phyloP scores from a whole-genome alignment of 1,140 invertebrate species.

The Neotoxoptera formosana region DNA sequence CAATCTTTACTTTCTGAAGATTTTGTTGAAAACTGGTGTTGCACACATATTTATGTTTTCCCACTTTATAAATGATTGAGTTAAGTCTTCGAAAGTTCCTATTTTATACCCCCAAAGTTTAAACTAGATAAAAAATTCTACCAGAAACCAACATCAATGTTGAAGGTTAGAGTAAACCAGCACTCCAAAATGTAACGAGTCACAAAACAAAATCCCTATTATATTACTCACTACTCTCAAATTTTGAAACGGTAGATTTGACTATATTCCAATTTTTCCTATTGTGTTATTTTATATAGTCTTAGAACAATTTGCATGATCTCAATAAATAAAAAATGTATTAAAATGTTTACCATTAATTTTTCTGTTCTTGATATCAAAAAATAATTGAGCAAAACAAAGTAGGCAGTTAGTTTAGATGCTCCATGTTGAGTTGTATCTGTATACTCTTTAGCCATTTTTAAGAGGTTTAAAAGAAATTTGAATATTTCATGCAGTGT shows the following conservation, averaged over 20 bases:
- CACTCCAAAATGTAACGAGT: not conserved
- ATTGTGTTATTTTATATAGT: not conserved
- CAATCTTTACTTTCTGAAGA: not conserved
- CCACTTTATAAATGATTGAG: too few relatives aligned
- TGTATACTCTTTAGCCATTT: slow-evolving; percentile 83
- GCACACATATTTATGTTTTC: too few relatives aligned
- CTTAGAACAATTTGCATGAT: not conserved
- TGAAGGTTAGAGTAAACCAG: not conserved
- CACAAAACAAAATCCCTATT: not conserved
- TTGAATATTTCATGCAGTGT: slow-evolving; percentile 81
- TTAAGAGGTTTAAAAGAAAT: slow-evolving; percentile 77
- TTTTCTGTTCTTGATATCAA: slow-evolving; percentile 89
- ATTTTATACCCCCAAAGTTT: too few relatives aligned
- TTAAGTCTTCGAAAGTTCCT: too few relatives aligned
- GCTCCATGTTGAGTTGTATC: slow-evolving; percentile 86
- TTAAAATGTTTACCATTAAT: slow-evolving; percentile 76
- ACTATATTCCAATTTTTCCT: not conserved
- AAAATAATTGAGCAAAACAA: slow-evolving; percentile 90
- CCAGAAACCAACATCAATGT: not conserved
- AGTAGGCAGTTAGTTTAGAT: slow-evolving; percentile 88
- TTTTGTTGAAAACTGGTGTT: too few relatives aligned
- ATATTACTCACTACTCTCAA: not conserved
- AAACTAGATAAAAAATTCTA: not conserved
- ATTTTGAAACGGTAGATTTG: not conserved
- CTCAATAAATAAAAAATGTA: slow-evolving; percentile 8